phyloP scores from a whole-genome alignment of 53 echinoderm and acorn worm species.

The Luidia sarsii region DNA sequence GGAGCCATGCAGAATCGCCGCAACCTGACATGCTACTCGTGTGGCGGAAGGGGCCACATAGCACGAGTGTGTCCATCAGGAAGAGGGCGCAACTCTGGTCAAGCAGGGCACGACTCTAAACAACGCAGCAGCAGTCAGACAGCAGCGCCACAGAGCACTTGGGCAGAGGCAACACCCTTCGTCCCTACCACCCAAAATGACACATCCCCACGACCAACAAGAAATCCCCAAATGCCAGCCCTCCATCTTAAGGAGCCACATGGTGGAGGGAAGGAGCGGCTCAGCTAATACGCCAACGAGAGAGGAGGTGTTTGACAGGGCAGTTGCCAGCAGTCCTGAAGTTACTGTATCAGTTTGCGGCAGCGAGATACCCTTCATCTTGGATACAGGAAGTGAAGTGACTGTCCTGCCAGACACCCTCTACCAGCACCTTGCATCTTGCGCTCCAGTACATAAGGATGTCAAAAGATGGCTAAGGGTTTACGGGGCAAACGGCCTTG shows the following conservation, averaged over 20 bases:
- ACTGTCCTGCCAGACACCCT: conserved; percentile 4
- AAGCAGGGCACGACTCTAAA: not conserved
- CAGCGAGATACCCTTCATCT: not conserved
- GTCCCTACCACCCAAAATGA: not conserved
- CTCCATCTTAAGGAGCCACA: conserved; percentile 36
- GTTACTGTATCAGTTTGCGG: not conserved
- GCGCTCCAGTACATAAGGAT: not conserved
- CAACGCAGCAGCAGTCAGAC: not conserved
- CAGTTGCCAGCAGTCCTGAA: conserved; percentile 34
- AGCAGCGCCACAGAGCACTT: not conserved
- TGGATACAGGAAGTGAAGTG: conserved; percentile 33
- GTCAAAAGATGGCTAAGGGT: not conserved
- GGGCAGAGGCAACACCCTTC: not conserved
- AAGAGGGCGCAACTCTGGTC: not conserved
- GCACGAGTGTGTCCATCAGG: not conserved
- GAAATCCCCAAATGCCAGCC: conserved; percentile 29
- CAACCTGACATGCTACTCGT: not conserved
- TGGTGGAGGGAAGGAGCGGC: conserved; percentile 12
- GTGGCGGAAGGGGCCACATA: conserved; percentile 14
- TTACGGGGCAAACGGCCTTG: conserved; percentile 2
- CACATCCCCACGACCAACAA: not conserved
- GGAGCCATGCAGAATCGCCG: not conserved
- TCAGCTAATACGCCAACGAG: not conserved
- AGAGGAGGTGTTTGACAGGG: conserved; percentile 19
- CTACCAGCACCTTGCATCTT: not conserved